Conservation (phyloP, 2,888 invertebrate genomes). For the Emmelina monodactyla region DNA sequence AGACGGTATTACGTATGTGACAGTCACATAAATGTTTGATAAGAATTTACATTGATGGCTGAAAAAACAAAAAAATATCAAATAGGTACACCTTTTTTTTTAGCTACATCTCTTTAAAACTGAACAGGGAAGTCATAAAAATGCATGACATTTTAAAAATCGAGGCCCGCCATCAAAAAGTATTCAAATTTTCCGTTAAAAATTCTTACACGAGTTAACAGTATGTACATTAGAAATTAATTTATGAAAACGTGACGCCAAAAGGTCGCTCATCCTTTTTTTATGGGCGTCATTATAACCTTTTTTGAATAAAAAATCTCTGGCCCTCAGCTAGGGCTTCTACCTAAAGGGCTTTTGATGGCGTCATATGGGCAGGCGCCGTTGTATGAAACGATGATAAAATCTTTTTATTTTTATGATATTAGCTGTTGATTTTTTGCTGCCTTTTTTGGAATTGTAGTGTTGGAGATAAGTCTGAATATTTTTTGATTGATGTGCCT, state of each 20-base stretch:
- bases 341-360: constrained; percentile 23
- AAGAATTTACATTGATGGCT: no score
- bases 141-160: neutral
- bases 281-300: constrained; percentile 42
- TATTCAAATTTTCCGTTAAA: neutral
- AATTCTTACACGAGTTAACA: constrained; percentile 22
- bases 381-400: neutral
- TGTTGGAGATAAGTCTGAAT: neutral
- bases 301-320: constrained; percentile 28
- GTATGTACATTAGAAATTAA: constrained; percentile 19
- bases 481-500: neutral
- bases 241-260: constrained; percentile 20
- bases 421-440: neutral
- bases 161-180: neutral
- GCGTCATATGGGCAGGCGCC: neutral
- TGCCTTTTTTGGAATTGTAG: neutral
- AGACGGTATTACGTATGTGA: no score
- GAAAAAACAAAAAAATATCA: no score
- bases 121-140: constrained; percentile 7
- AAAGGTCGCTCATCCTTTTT: constrained; percentile 45
- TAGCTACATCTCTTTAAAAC: no score
- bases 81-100: no score
- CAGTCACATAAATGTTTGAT: no score
- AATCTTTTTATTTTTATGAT: neutral
- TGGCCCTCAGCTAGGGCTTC: constrained; percentile 25